Evolutionary conservation across 2,888 invertebrate genomes (phyloP), one percentile per base, ranked within the genome.

Genomic region (Diabrotica balteata): DNA sequence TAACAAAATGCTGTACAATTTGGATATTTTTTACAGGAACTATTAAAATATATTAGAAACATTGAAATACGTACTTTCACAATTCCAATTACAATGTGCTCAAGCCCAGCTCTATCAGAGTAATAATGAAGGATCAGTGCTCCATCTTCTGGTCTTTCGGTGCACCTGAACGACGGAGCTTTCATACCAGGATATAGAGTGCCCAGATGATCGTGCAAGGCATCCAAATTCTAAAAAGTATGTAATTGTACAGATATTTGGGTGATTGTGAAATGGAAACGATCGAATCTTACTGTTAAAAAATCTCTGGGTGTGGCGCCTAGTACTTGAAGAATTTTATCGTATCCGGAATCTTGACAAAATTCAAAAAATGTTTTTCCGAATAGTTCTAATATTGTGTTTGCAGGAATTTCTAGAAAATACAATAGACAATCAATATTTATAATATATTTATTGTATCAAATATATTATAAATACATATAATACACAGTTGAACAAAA

Each of bases 311-410:
- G 96, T 32, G 96, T 97, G 22, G 97, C 96, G 54, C 97, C 97
- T 6, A 97, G 86, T 7, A 97, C 96, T 85, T 96, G 94, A 47
- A 98, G 87, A 72, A 97, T 97, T 84, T 96, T 95, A 81, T 97
- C 97, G 80, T 97, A 97, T n/a, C 97, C 97, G 4, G 96, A 96
- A 82, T 96, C 96, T 83, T 97, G 95, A 79, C 97, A 97, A 80
- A 97, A 96, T 83, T 97, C 96, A 81, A 97, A 97, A 85, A 97
- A 97, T 77, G 95, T 96, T 81, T 94, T 94, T 1, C 97, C 97
- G 79, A 97, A 96, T 6, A 94, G 85, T 82, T 96, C 96, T 77
- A 97, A 85, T 75, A 97, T 95, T 46, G 92, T 91, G 79, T 94
- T 92, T 1, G 96, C 96, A 46, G 96, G 95, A 72, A 95, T 94